Base-by-base conservation (phyloP, 2,888 invertebrate genomes). In the Xanthia icteritia region DNA sequence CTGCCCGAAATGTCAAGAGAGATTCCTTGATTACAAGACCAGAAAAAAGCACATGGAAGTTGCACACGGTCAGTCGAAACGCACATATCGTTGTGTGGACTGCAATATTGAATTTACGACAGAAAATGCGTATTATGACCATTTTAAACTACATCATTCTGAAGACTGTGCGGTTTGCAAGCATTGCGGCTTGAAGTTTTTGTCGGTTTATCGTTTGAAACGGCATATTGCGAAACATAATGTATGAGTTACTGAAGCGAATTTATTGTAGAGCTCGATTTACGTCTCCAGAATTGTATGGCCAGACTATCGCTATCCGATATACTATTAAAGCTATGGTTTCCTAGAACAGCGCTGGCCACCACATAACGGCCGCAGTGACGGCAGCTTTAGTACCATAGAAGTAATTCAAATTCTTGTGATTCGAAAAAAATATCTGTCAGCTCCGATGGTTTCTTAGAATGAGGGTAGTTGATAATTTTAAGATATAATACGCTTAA, bases 181-280 rank as follows among this genome's bases (percentile, higher is more conserved):
- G 81, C 94, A 95, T 65, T 96, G 96, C 80, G 96, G 96, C 0
- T 87, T 94, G 86, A 95, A 96, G 76, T 96, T 96, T 72, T 87
- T 94, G 39, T 94, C 94, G 27, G 88, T 91, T 23, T 94, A 93
- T 69, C 92, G 94, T 6, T 86, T 96, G 73, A 95, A 94, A 66
- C 91, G 95, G 39, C 96, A 96, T 84, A 90, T 95, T 36, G 92
- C 93, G 66, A 95, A 94, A 72, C 95, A 95, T 90, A 92, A 90
- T 51, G 76, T 80, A 23, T 86, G 63, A 86, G 8, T 23, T 36
- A 63, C 71, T 91, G 82, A 86, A 85, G 78, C 58, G 77, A 69
- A 69, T 65, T 56, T 77, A 72, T 77, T 69, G 65, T 68, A 20
- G 31, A 51, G 15, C 39, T 31, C 15, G 6, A 42, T 60, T 58